Evolutionary conservation across 2,797 vertebrate genomes (phyloP).

Genomic region (Aulostomus chinensis): DNA sequence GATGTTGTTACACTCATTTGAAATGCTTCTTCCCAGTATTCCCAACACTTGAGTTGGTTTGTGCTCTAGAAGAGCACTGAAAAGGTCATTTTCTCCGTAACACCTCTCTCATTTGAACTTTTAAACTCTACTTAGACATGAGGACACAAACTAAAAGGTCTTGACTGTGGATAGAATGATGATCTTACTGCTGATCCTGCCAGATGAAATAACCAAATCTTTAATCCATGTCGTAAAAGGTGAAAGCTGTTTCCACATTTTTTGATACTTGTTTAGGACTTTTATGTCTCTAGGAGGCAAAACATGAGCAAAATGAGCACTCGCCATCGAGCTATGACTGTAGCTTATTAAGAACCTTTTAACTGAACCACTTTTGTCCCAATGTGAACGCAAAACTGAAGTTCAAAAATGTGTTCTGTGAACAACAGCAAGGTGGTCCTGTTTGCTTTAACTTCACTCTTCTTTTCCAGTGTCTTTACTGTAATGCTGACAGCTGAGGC

Average conservation of each 20-base stretch:
- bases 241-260: not conserved
- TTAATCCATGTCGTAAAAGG: not conserved
- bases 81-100: slow-evolving; percentile 7
- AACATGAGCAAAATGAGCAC: no score
- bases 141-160: not conserved
- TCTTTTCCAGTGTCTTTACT: no score
- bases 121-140: slow-evolving; percentile 12
- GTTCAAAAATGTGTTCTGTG: no score
- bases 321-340: no score
- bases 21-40: slow-evolving; percentile 39
- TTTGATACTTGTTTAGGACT: not conserved
- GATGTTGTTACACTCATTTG: slow-evolving; percentile 37
- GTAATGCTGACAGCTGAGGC: no score
- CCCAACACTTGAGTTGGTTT: slow-evolving; percentile 35
- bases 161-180: not conserved
- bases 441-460: no score
- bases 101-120: slow-evolving; percentile 22
- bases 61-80: slow-evolving; percentile 17
- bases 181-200: not conserved
- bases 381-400: no score
- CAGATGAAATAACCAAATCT: not conserved
- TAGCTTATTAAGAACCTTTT: no score
- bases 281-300: no score
- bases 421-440: no score
- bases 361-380: no score